phyloP scores from a whole-genome alignment of 2,797 vertebrate genomes.

The Sebastes cheni region DNA sequence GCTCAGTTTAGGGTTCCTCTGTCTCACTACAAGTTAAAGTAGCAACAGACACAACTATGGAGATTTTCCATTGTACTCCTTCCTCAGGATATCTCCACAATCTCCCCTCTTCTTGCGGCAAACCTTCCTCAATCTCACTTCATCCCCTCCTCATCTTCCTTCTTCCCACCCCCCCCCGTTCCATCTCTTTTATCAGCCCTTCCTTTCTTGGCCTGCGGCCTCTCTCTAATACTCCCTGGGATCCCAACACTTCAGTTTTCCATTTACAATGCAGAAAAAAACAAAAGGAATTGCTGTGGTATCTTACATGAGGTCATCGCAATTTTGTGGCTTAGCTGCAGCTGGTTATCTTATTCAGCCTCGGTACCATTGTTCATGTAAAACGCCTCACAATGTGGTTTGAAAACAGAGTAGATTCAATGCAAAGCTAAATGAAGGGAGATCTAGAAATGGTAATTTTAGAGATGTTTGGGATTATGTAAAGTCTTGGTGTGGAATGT shows the following conservation, averaged over 20 bases:
- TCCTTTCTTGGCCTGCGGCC: conserved; percentile 24
- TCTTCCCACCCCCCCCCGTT: background rate
- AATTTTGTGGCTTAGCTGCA: conserved; percentile 33
- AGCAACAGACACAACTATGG: background rate
- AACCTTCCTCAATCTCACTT: background rate
- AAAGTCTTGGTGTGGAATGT: background rate
- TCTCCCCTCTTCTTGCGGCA: background rate
- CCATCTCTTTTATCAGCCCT: conserved; percentile 32
- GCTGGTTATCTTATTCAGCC: conserved; percentile 6
- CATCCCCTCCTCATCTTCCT: background rate
- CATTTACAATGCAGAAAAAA: conserved; percentile 30
- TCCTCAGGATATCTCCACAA: background rate
- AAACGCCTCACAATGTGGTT: background rate
- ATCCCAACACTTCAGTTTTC: conserved; percentile 42
- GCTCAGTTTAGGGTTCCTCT: conserved; percentile 1
- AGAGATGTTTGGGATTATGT: background rate
- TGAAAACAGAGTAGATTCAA: background rate
- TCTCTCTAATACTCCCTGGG: conserved; percentile 7
- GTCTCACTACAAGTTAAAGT: conserved; percentile 4
- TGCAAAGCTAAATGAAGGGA: background rate
- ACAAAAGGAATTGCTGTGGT: conserved; percentile 39
- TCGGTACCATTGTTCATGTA: background rate
- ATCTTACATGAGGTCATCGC: conserved; percentile 53
- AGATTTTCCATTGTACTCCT: conserved; percentile 21
- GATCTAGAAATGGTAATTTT: background rate